phyloP scores from a whole-genome alignment of 2,797 vertebrate species.

The Rhynchotus rufescens region DNA sequence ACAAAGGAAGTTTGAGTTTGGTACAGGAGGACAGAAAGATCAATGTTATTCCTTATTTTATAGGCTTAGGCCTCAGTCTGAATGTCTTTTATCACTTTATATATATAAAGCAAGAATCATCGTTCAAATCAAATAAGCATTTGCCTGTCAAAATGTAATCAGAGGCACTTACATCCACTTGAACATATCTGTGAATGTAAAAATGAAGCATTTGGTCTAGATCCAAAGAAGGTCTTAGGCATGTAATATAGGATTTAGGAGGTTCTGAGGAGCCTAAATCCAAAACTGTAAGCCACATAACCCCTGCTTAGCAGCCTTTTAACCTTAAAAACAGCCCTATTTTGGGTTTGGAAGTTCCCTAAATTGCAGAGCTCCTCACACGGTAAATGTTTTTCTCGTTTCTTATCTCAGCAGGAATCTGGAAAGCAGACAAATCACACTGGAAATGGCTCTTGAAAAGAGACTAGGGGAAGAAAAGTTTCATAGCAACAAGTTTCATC shows the following conservation, averaged over 20 bases:
- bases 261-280: constrained; percentile 15
- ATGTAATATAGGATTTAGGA: constrained; percentile 13
- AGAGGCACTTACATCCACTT: not conserved
- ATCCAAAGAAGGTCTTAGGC: constrained; percentile 38
- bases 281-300: not conserved
- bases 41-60: constrained; percentile 23
- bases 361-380: not conserved
- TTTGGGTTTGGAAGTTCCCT: not conserved
- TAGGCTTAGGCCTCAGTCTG: not conserved
- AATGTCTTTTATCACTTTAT: constrained; percentile 13
- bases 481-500: not conserved
- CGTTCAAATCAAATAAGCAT: constrained; percentile 11
- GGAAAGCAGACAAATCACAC: constrained; percentile 14
- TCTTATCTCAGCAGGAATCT: not conserved
- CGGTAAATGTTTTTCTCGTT: not conserved
- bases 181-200: constrained; percentile 1
- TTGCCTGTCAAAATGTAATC: not conserved
- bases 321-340: not conserved
- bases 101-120: too few relatives aligned
- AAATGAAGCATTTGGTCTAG: constrained; percentile 4
- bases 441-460: constrained; percentile 27
- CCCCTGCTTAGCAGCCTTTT: not conserved
- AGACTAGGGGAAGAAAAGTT: not conserved
- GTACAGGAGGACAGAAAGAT: constrained; percentile 36
- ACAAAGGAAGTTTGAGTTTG: constrained; percentile 22